Conservation (phyloP, 2,888 invertebrate genomes). For the Leptinotarsa tumamoca region DNA sequence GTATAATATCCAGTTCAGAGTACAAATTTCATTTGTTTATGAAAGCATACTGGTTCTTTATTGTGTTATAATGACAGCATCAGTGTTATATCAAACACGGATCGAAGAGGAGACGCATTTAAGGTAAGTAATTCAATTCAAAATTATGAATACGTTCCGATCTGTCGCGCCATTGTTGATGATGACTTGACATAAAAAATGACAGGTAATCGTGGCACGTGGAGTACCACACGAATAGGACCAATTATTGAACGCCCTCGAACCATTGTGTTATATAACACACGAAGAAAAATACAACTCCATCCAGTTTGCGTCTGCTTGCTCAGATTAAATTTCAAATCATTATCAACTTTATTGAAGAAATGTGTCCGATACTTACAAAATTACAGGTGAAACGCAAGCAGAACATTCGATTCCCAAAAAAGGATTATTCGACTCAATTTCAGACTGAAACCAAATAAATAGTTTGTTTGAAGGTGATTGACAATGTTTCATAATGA, state of each 20-base stretch:
- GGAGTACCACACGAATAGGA: conserved; percentile 53
- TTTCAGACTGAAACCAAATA: too few relatives aligned
- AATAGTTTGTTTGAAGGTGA: too few relatives aligned
- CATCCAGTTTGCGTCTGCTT: too few relatives aligned
- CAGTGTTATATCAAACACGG: neutral
- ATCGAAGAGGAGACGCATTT: neutral
- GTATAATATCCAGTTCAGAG: too few relatives aligned
- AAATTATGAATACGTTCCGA: conserved; percentile 39
- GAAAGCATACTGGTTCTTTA: neutral
- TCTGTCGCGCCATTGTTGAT: conserved; percentile 39
- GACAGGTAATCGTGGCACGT: conserved; percentile 60
- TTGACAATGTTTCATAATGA: too few relatives aligned
- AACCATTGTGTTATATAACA: conserved; percentile 56
- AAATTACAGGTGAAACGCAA: too few relatives aligned
- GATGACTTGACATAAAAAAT: conserved; percentile 48
- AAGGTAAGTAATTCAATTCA: conserved; percentile 29
- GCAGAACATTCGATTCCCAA: too few relatives aligned
- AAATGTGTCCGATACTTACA: too few relatives aligned
- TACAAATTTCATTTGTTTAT: too few relatives aligned
- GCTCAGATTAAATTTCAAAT: neutral
- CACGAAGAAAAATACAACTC: neutral
- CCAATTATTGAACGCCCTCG: conserved; percentile 60
- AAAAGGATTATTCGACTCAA: too few relatives aligned
- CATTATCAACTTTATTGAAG: too few relatives aligned
- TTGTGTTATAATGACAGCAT: neutral